Base-by-base conservation (phyloP, 2,888 invertebrate species). In the Bibio marci region DNA sequence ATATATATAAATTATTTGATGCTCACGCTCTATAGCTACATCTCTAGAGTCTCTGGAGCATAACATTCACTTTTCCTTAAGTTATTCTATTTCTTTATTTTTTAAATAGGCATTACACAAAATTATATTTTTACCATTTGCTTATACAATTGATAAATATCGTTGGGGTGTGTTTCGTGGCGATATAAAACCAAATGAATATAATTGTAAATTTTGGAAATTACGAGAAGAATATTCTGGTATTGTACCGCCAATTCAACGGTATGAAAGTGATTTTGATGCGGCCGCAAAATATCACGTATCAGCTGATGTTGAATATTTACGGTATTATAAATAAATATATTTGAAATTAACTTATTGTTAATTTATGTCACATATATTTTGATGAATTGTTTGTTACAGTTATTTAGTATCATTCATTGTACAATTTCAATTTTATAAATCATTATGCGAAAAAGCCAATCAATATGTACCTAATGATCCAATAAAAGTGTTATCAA, bases 371-470 rank as follows among this genome's bases (percentile, higher is more conserved):
- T n/a, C n/a, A 30, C 26, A 17, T 35, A 4, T 31, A 33, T 18
- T 19, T 3, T 11, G 12, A n/a, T n/a, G n/a, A n/a, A n/a, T n/a
- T n/a, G n/a, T 22, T 34, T 22, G 6, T 34, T 54, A n/a, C 42
- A 74, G 78, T 50, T 80, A 80, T 58, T 73, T 77, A 57, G 80
- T 88, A 2, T 79, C 81, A 25, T 78, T 74, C 55, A 75, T 91
- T 43, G 64, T 81, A 35, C 80, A 82, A 64, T 82, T 81, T 66
- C 81, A 81, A 57, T 76, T 82, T 58, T 78, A 80, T 53, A 70
- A 78, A 38, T 69, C 74, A 0, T 65, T 80, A 26, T 81, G 80
- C 53, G 73, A 71, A 46, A 71, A 77, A 48, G 85, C 88, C 3
- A 81, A 79, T 0, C 73, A 88, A 55, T 83, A 82, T 47, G 77